phyloP scores from a whole-genome alignment of 2,113 vertebrate species.

The Coturnix japonica region DNA sequence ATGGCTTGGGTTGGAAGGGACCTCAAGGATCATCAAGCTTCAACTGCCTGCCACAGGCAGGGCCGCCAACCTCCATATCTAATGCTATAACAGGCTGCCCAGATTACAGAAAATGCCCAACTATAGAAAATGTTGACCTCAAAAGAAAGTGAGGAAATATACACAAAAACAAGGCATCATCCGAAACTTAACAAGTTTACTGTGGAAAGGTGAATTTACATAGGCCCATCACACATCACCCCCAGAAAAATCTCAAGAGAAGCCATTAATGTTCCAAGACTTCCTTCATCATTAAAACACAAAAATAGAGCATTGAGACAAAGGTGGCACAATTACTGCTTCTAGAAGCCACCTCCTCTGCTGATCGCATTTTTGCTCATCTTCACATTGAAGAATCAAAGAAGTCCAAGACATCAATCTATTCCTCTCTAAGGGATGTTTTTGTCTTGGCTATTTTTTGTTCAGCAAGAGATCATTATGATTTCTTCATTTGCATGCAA shows the following conservation, averaged over 20 bases:
- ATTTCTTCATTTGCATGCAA: neutral
- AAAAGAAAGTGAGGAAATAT: neutral
- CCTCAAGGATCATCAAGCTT: no score
- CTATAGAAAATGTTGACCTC: neutral
- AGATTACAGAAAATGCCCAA: no score
- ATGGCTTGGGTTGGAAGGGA: no score
- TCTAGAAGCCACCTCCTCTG: neutral
- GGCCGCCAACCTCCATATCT: no score
- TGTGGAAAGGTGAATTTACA: neutral
- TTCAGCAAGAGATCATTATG: neutral
- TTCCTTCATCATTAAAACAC: neutral
- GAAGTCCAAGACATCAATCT: neutral
- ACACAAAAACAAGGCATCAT: neutral
- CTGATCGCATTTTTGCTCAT: neutral
- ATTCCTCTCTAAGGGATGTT: neutral
- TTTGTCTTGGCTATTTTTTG: conserved; percentile 3
- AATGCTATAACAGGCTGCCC: no score
- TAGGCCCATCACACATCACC: neutral
- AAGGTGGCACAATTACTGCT: neutral
- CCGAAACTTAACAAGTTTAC: neutral
- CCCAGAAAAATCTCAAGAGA: neutral
- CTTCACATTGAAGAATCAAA: neutral
- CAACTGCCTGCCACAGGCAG: no score
- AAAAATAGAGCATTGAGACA: neutral
- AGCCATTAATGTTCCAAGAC: neutral